Conservation (phyloP, 2,113 vertebrate species). For the Sprattus sprattus region DNA sequence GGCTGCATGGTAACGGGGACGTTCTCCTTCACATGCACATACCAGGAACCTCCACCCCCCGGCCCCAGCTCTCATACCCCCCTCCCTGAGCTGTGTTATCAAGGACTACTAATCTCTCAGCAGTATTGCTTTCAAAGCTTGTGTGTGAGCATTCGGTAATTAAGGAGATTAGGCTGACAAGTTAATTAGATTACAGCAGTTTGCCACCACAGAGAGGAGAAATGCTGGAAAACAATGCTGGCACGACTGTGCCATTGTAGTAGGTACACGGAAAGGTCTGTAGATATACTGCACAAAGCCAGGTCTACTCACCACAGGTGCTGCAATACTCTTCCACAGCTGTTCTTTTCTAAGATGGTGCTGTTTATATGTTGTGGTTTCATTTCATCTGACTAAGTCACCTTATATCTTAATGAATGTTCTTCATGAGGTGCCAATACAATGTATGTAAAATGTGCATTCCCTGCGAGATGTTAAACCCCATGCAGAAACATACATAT, state of each 20-base stretch:
- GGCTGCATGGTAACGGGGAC: background rate
- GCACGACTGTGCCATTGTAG: background rate
- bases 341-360: background rate
- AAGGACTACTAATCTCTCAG: slow-evolving; percentile 24
- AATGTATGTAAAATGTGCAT: background rate
- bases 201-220: slow-evolving; percentile 27
- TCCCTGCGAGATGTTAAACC: no score
- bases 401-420: background rate
- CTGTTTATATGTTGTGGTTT: background rate
- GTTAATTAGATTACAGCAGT: slow-evolving; percentile 50
- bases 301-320: background rate
- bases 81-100: slow-evolving; percentile 12
- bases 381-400: background rate
- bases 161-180: slow-evolving; percentile 33
- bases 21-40: background rate
- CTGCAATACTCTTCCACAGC: background rate
- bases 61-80: background rate
- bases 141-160: slow-evolving; percentile 39
- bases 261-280: background rate
- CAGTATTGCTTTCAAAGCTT: slow-evolving; percentile 10
- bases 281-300: background rate
- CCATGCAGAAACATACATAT: no score
- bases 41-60: background rate
- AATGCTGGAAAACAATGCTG: slow-evolving; percentile 29
- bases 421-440: no score